Conservation (phyloP, 2,797 vertebrate species). For the Botia almorhae region DNA sequence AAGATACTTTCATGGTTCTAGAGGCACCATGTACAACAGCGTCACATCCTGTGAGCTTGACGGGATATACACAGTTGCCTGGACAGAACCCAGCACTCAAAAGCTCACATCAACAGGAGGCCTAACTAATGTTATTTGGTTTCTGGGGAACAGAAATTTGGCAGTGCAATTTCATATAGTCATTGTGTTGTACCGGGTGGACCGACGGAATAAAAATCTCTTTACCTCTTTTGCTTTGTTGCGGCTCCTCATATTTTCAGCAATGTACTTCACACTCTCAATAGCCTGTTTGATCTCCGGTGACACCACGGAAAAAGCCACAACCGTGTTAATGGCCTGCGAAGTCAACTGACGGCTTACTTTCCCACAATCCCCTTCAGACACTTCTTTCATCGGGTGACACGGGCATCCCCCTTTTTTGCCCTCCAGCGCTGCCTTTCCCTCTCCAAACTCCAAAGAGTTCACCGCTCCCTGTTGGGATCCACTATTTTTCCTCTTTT, state of each 20-base stretch:
- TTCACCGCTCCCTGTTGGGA: constrained; percentile 67
- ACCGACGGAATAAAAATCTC: neutral
- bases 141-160: neutral
- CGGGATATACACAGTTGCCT: neutral
- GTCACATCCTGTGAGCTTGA: neutral
- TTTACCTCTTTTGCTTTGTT: constrained; percentile 92
- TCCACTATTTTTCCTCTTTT: constrained; percentile 73
- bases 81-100: neutral
- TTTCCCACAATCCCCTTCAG: constrained; percentile 71
- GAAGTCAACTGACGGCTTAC: constrained; percentile 74
- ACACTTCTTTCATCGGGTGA: constrained; percentile 73
- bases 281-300: constrained; percentile 89
- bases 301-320: constrained; percentile 79
- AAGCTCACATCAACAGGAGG: neutral
- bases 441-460: constrained; percentile 76
- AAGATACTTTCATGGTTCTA: neutral
- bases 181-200: constrained; percentile 4
- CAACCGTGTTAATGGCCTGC: constrained; percentile 78
- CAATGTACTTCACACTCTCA: constrained; percentile 90
- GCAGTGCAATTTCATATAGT: neutral
- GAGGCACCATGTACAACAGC: neutral
- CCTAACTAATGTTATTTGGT: no score
- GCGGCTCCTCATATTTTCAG: constrained; percentile 92
- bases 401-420: constrained; percentile 77
- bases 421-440: constrained; percentile 73